Percentiles rank a stretch among this genome's conserved stretches.
Conservation (phyloP, 2,797 vertebrate genomes). For the Rhabdophis nuchalis region DNA sequence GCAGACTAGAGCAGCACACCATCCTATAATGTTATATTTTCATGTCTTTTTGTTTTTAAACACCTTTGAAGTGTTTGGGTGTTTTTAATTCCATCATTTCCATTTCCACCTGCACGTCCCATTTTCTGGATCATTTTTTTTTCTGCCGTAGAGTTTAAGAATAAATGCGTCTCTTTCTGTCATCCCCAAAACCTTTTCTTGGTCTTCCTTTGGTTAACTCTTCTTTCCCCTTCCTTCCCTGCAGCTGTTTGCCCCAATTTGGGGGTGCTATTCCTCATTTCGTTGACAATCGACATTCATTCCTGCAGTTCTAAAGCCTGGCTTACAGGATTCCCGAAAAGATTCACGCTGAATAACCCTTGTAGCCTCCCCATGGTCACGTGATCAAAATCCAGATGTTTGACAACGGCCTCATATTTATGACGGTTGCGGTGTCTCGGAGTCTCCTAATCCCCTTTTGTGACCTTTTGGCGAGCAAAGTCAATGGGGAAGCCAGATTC, state of each 20-base stretch:
- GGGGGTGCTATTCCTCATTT: neutral
- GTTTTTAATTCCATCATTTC: too few relatives aligned
- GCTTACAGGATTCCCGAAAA: neutral
- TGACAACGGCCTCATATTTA: too few relatives aligned
- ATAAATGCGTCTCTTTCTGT: neutral
- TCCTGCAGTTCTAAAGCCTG: neutral
- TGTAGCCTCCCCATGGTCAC: too few relatives aligned
- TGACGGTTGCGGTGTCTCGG: too few relatives aligned
- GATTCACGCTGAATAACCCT: too few relatives aligned
- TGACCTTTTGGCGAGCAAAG: too few relatives aligned
- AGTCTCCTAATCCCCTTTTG: too few relatives aligned
- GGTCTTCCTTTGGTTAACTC: fast-evolving
- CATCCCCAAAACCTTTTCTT: fast-evolving
- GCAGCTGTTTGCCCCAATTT: neutral
- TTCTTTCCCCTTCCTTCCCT: fast-evolving
- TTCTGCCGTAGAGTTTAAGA: neutral
- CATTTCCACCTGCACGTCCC: neutral
- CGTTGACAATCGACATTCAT: neutral
- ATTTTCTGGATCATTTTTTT: neutral
- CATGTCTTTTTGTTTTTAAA: too few relatives aligned
- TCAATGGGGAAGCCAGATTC: too few relatives aligned
- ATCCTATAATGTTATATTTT: too few relatives aligned
- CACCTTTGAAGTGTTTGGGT: neutral
- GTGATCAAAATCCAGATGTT: too few relatives aligned
- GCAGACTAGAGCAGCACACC: too few relatives aligned